phyloP scores from a whole-genome alignment of 2,797 vertebrate species.

The Callimico goeldii region DNA sequence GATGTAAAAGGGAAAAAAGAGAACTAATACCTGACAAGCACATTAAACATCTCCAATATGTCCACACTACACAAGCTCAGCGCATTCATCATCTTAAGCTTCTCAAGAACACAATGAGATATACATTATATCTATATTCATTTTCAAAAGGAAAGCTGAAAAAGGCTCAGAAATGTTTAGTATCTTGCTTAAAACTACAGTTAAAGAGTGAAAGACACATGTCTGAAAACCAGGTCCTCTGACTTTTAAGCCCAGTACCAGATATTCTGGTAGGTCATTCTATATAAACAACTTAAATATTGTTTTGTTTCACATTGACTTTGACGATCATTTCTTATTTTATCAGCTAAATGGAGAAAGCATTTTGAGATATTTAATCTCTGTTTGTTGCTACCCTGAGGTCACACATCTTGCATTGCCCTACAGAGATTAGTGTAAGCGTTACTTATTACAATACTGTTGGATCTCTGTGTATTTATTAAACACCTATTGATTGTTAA shows the following conservation, averaged over 20 bases:
- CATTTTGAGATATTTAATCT: constrained; percentile 46
- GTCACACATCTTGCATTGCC: not conserved
- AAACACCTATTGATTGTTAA: constrained; percentile 50
- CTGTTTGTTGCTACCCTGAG: constrained; percentile 25
- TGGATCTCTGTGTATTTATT: constrained; percentile 56
- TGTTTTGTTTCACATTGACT: not conserved
- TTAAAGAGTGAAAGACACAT: not conserved
- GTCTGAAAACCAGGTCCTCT: not conserved
- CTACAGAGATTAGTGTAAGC: constrained; percentile 25
- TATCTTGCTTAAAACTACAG: not conserved
- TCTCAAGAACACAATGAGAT: not conserved
- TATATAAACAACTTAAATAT: constrained; percentile 5
- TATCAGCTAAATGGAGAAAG: not conserved
- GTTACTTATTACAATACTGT: not conserved
- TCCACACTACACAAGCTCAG: not conserved
- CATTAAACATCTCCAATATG: not conserved
- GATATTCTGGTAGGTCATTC: not conserved
- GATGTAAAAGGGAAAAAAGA: not conserved
- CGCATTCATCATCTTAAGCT: not conserved
- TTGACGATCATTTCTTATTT: constrained; percentile 29
- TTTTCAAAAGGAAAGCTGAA: not conserved
- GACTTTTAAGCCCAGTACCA: not conserved
- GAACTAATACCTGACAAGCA: not conserved
- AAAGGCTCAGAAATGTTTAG: not conserved
- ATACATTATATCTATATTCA: not conserved